A percentile compares a stretch with the other conserved stretches of the same genome.
Conservation (phyloP, 2,113 vertebrate species). For the Megalops atlanticus region DNA sequence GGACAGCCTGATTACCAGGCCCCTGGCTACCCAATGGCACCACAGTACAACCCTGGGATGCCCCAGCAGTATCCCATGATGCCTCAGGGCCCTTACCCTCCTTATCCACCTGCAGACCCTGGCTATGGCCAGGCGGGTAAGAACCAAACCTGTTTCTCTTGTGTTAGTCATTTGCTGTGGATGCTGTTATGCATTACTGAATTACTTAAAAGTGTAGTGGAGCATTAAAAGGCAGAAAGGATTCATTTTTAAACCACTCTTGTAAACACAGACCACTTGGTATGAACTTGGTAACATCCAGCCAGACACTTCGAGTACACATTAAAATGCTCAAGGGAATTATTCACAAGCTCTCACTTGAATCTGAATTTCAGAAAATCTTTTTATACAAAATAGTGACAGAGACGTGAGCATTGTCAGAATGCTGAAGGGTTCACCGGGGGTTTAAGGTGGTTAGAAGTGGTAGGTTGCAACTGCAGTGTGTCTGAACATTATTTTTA, state of each 20-base stretch:
- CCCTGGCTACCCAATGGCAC: conserved; percentile 64
- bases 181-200: background rate
- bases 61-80: conserved; percentile 71
- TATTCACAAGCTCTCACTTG: too few relatives aligned
- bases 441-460: too few relatives aligned
- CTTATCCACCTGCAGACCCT: conserved; percentile 56
- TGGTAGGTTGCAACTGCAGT: too few relatives aligned
- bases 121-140: conserved; percentile 66
- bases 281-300: background rate
- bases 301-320: too few relatives aligned
- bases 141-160: conserved; percentile 1
- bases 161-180: background rate
- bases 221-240: background rate
- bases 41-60: conserved; percentile 67
- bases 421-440: background rate
- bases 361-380: too few relatives aligned
- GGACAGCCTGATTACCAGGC: conserved; percentile 61
- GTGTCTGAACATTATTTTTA: background rate
- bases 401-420: background rate
- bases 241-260: background rate
- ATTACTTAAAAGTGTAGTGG: background rate
- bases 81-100: conserved; percentile 62
- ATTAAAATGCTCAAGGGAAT: too few relatives aligned
- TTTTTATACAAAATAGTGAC: background rate
- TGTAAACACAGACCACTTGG: background rate